Evolutionary conservation across 2,888 invertebrate genomes (phyloP), one percentile per base, ranked within the genome.

Genomic region (Electrophaes corylata): DNA sequence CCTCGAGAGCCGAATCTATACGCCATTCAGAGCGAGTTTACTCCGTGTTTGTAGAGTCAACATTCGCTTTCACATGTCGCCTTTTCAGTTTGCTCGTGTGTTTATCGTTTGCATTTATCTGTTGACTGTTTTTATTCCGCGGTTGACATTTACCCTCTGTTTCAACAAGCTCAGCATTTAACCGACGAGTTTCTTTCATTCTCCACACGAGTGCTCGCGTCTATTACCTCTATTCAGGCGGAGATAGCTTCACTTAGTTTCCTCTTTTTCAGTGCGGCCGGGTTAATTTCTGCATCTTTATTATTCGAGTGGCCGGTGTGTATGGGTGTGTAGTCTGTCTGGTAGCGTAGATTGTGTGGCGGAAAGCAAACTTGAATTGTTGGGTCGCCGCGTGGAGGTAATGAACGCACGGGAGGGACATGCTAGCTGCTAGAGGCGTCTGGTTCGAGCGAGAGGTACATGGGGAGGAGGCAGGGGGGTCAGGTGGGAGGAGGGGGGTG

Each of bases 201-300:
- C 88, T 76, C 70, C 72, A 68, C 83, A 82, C 81, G 79, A 89
- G 89, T 89, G 88, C 82, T 83, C 84, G 79, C 84, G 82, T 79
- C 80, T 86, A 89, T 91, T 89, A 91, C 84, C 84, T 79, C 88
- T 73, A 89, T 91, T 91, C 90, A 91, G 64, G 81, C 78, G 73
- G 84, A 90, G 90, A 91, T 91, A 88, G 91, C 86, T 89, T 91
- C 91, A 91, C 91, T 91, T 91, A 91, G 91, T 91, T 91, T 88
- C 88, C 86, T 84, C 84, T 90, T 88, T 86, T 88, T 86, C 83
- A 86, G 76, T 84, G 79, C 77, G 82, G 85, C 75, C 85, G 83
- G 88, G 87, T 88, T 91, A 91, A 91, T 91, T 91, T 83, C 86
- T 91, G 86, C 87, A 89, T 90, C 90, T 90, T 91, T 91, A 90